Evolutionary conservation across 2,113 vertebrate species (phyloP), one percentile per base, ranked within the genome.

Genomic region (Hemibagrus wyckioides): DNA sequence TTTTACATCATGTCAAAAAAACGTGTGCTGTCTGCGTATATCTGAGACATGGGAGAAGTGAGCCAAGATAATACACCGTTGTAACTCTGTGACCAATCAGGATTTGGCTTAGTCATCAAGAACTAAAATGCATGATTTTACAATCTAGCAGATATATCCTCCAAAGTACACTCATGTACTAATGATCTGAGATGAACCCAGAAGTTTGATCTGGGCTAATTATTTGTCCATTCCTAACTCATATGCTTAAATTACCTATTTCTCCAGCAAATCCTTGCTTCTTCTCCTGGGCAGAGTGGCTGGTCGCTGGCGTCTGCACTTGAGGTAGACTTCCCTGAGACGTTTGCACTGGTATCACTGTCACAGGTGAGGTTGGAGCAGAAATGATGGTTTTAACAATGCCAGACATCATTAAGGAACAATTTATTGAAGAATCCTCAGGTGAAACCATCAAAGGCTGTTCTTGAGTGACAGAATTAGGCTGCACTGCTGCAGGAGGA

Each of bases 231-330:
- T 23, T 25, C 8, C 15, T 57, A 2, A 28, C 21, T 21, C 17
- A 36, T 54, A 19, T 13, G 17, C 19, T 61, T 4, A 3, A 50
- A 61, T 90, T 83, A 89, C 89, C 89, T 50, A 87, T 90, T 65
- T 87, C 89, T 21, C 30, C 56, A 67, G 75, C 5, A 41, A 65
- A 19, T 5, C 41, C 52, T 77, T 59, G 44, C 1, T 7, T 54
- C n/a, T n/a, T 84, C 23, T 80, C 23, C 28, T 65, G 82, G 33
- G 30, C 56, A 33, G 23, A 3, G 10, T 67, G 67, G 17, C 19
- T n/a, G 21, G 3, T 48, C 17, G 48, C 23, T 28, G 82, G 83
- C 19, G 19, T 77, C 79, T 56, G 79, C 56, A 67, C 65, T 33
- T 2, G 65, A 87, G 79, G 25, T 28, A 63, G 61, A 39, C 44